A percentile compares a stretch with the other conserved stretches of the same genome.
Conservation (phyloP, 2,797 vertebrate species). For the Zalophus californianus region DNA sequence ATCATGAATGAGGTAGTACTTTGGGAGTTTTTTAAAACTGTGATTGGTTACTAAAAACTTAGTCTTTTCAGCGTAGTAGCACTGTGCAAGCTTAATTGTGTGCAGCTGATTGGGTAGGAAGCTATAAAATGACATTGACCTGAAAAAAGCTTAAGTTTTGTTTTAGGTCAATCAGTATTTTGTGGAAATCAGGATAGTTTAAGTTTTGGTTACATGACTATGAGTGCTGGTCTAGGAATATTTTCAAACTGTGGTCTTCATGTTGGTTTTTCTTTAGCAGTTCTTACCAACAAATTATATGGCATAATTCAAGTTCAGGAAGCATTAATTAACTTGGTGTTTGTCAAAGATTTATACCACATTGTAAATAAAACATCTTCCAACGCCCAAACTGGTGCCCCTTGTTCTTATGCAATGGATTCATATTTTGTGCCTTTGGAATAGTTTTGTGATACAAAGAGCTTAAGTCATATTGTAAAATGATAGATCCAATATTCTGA, state of each 20-base stretch:
- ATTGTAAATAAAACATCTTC: constrained; percentile 5
- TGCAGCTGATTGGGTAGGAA: background rate
- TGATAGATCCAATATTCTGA: constrained; percentile 18
- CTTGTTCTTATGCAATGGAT: background rate
- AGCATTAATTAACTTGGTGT: background rate
- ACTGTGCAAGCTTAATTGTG: background rate
- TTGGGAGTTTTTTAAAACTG: background rate
- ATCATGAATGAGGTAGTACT: background rate
- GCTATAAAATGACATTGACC: background rate
- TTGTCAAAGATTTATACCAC: background rate
- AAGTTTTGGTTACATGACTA: background rate
- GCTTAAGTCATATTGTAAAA: background rate
- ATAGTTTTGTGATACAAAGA: constrained; percentile 29
- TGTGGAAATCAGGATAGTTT: background rate
- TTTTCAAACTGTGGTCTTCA: background rate
- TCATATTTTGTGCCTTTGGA: constrained; percentile 12
- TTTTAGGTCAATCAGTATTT: background rate
- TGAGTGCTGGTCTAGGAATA: background rate
- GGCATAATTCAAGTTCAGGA: background rate
- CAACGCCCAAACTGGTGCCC: background rate
- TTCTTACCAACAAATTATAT: background rate
- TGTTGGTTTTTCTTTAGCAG: background rate
- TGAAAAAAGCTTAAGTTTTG: background rate
- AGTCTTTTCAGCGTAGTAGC: background rate
- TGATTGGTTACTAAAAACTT: background rate